Conservation (phyloP, 1,140 invertebrate species). For the Mycetomoellerius zeteki region DNA sequence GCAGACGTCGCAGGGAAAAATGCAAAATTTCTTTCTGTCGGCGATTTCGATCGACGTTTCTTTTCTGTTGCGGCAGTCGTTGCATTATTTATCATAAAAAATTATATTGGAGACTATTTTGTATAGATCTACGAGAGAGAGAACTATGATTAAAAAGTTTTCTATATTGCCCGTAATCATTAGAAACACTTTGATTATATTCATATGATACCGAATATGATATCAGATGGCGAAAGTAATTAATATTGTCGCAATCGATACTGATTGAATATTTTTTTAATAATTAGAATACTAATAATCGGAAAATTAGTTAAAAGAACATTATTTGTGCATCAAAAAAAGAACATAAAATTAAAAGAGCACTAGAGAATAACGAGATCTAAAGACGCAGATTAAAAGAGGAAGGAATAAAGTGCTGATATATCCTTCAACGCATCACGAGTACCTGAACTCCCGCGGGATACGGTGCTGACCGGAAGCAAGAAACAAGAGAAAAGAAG, state of each 20-base stretch:
- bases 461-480: conserved; percentile 70
- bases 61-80: conserved; percentile 9
- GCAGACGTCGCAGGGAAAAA: conserved; percentile 54
- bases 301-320: not conserved
- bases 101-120: not conserved
- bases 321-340: not conserved
- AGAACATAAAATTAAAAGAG: conserved; percentile 25
- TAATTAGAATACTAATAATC: conserved; percentile 3
- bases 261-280: not conserved
- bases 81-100: conserved; percentile 1
- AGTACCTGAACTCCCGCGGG: conserved; percentile 74
- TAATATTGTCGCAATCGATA: conserved; percentile 1
- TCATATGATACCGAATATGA: not conserved
- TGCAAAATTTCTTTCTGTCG: conserved; percentile 37
- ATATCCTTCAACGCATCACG: conserved; percentile 66
- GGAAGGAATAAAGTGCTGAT: conserved; percentile 43
- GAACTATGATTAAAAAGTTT: not conserved
- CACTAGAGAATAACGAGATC: not conserved
- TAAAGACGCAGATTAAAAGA: conserved; percentile 34
- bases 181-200: not conserved
- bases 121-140: not conserved
- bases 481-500: conserved; percentile 71
- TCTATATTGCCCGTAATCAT: not conserved
- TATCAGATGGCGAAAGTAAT: not conserved
- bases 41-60: conserved; percentile 41